Evolutionary conservation across 1,140 invertebrate genomes (phyloP).

Genomic region (Bombus cullumanus): DNA sequence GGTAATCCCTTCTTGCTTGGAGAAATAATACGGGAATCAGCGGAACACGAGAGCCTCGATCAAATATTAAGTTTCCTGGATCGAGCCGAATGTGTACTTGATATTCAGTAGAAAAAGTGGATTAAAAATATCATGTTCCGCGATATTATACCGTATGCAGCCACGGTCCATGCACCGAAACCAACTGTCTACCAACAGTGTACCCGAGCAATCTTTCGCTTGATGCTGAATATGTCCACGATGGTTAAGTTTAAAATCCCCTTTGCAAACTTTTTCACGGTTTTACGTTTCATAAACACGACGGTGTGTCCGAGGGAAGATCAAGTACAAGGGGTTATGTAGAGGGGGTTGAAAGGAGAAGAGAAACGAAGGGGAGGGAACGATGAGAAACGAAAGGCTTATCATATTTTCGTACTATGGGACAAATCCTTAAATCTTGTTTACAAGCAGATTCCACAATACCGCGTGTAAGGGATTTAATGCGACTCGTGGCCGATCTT

Average conservation of each 20-base stretch:
- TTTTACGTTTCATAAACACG: conserved; percentile 82
- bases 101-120: conserved; percentile 73
- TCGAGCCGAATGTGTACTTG: conserved; percentile 74
- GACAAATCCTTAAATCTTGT: conserved; percentile 80
- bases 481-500: conserved; percentile 65
- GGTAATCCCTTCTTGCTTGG: conserved; percentile 76
- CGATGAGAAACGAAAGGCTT: conserved; percentile 69
- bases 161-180: neutral
- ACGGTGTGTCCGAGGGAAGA: conserved; percentile 5
- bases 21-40: conserved; percentile 79
- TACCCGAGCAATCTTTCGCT: neutral
- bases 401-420: conserved; percentile 72
- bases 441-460: conserved; percentile 78
- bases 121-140: conserved; percentile 80
- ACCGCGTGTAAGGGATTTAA: conserved; percentile 70
- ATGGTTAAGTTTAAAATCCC: conserved; percentile 76
- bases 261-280: conserved; percentile 82
- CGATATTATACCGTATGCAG: conserved; percentile 69
- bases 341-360: neutral
- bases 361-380: conserved; percentile 28
- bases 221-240: neutral
- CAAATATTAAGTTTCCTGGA: conserved; percentile 80
- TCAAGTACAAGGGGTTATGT: conserved; percentile 5
- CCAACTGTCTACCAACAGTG: neutral
- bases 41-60: conserved; percentile 78